phyloP scores from a whole-genome alignment of 2,888 invertebrate genomes.

The Callosobruchus maculatus region DNA sequence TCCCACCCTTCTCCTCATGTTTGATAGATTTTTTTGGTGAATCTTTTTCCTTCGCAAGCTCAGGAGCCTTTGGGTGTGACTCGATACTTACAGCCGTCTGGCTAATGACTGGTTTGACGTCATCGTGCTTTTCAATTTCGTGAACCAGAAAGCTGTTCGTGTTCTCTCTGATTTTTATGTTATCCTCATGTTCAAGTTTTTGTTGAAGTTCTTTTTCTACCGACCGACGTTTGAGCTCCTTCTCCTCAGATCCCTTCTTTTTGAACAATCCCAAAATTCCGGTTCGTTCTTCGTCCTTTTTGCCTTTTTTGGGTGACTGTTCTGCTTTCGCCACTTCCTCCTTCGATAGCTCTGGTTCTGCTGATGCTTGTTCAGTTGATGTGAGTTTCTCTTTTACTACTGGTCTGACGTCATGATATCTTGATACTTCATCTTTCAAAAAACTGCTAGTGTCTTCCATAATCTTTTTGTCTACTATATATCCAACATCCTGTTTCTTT shows the following conservation, averaged over 20 bases:
- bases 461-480: constrained; percentile 7
- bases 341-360: neutral
- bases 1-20: neutral
- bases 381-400: neutral
- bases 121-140: neutral
- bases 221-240: constrained; percentile 1
- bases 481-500: neutral
- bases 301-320: neutral
- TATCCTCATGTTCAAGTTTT: constrained; percentile 21
- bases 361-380: neutral
- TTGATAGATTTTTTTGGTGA: neutral
- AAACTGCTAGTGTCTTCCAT: constrained; percentile 17
- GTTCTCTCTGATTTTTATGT: constrained; percentile 7
- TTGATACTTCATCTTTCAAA: constrained; percentile 22
- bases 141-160: neutral
- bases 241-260: neutral
- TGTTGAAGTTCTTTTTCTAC: constrained; percentile 12
- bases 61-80: neutral
- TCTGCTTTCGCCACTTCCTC: neutral
- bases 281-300: neutral
- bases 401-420: constrained; percentile 24
- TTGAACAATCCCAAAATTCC: neutral
- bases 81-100: neutral
- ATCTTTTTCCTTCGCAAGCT: neutral
- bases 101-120: neutral